phyloP scores from a whole-genome alignment of 1,140 invertebrate species.

The Cepaea nemoralis region DNA sequence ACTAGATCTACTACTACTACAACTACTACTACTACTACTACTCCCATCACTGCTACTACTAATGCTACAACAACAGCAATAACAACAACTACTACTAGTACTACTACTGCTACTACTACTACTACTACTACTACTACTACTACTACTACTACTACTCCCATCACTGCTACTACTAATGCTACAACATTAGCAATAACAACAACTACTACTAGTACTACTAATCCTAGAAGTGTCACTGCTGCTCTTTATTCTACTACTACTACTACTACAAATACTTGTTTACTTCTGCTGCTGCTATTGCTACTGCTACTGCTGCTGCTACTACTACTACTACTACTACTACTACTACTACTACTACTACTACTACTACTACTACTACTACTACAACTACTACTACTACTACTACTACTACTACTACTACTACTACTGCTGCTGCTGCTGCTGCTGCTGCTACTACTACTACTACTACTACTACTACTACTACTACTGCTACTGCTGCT shows the following conservation, averaged over 20 bases:
- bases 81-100: conserved; percentile 21
- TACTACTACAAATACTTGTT: no score
- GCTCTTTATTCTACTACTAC: no score
- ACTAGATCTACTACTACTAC: conserved; percentile 1
- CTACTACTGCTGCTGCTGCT: conserved; percentile 42
- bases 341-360: conserved; percentile 40
- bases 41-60: not conserved
- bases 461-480: conserved; percentile 19
- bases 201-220: conserved; percentile 16
- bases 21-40: conserved; percentile 32
- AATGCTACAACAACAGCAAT: no score
- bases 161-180: not conserved
- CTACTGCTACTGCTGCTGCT: conserved; percentile 35
- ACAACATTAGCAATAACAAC: conserved; percentile 11
- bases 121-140: conserved; percentile 25
- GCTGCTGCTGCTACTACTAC: conserved; percentile 33
- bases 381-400: conserved; percentile 30
- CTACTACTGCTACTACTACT: conserved; percentile 16
- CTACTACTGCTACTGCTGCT: conserved; percentile 35
- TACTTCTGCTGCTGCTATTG: conserved; percentile 20
- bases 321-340: conserved; percentile 40
- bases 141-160: conserved; percentile 15
- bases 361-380: conserved; percentile 22
- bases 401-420: conserved; percentile 34
- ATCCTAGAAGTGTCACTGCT: no score